Conservation (phyloP, 2,113 vertebrate species). For the Myrmecophaga tridactyla region DNA sequence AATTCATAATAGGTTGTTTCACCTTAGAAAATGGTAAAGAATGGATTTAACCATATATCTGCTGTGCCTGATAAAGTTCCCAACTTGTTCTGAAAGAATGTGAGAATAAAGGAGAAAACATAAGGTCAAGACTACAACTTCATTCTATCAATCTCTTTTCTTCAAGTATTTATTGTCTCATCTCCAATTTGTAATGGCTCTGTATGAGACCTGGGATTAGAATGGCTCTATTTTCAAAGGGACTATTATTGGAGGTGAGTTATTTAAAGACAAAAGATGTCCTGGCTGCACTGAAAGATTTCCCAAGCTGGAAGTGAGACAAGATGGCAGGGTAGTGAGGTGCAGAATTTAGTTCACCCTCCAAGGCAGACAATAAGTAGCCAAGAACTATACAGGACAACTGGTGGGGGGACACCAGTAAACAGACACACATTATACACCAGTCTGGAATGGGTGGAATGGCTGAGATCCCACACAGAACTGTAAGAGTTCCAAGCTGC, state of each 20-base stretch:
- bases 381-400: too few relatives aligned
- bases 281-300: background rate
- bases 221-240: background rate
- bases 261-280: background rate
- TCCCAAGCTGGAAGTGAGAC: too few relatives aligned
- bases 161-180: background rate
- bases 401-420: too few relatives aligned
- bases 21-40: background rate
- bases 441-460: too few relatives aligned
- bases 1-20: background rate
- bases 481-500: too few relatives aligned
- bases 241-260: background rate
- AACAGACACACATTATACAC: too few relatives aligned
- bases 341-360: too few relatives aligned
- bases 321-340: too few relatives aligned
- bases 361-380: too few relatives aligned
- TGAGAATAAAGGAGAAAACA: background rate
- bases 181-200: background rate
- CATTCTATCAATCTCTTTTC: background rate
- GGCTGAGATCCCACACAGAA: too few relatives aligned
- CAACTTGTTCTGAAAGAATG: background rate
- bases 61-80: background rate
- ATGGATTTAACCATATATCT: background rate
- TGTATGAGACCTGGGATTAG: background rate
- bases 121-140: background rate